phyloP scores from a whole-genome alignment of 2,888 invertebrate species.

The Phymatocera aterrima region DNA sequence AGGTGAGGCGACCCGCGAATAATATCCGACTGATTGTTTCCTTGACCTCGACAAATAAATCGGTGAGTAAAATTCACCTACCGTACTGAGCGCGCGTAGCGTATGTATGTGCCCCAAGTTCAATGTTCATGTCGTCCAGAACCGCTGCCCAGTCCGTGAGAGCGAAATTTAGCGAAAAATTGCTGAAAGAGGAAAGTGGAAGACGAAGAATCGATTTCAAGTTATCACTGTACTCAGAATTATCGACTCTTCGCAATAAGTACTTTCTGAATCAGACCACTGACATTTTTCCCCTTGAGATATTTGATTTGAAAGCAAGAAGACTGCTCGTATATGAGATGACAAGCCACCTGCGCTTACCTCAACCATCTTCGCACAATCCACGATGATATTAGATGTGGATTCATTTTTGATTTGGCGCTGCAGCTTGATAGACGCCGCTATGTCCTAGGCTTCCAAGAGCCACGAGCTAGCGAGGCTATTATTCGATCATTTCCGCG shows the following conservation, averaged over 20 bases:
- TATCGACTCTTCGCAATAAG: neutral
- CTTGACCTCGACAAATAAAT: neutral
- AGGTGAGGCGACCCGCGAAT: neutral
- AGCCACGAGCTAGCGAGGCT: conserved; percentile 56
- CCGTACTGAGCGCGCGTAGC: no score
- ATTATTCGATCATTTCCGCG: conserved; percentile 64
- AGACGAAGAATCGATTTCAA: neutral
- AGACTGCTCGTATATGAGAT: neutral
- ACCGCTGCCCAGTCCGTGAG: no score
- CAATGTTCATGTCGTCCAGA: no score
- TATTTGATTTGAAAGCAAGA: neutral
- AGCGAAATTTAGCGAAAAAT: no score
- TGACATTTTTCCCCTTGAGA: neutral
- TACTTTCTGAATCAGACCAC: neutral
- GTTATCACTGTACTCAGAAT: neutral
- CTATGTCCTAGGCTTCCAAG: conserved; percentile 13
- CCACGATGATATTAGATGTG: neutral
- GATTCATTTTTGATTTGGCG: conserved; percentile 29
- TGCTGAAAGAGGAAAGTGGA: neutral
- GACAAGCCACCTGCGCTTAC: neutral
- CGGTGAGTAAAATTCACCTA: conserved; percentile 8
- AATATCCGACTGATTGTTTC: neutral
- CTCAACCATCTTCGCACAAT: neutral
- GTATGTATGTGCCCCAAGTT: no score
- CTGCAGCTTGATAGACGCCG: conserved; percentile 1